Conservation (phyloP, 1,140 invertebrate genomes). For the Drosophila nikananu region DNA sequence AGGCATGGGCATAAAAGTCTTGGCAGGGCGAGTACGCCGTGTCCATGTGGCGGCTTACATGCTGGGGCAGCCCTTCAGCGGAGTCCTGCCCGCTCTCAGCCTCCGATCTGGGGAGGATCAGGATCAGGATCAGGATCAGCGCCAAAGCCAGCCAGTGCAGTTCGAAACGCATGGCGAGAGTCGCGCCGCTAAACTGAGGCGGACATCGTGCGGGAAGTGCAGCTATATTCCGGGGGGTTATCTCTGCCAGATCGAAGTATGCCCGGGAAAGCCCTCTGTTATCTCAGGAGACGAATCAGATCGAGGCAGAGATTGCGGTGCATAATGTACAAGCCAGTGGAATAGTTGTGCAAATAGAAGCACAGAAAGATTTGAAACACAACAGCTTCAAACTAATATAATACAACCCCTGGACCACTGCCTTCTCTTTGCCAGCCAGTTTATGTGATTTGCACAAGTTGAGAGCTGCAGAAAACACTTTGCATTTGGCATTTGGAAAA, state of each 20-base stretch:
- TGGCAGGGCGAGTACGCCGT: constrained; percentile 13
- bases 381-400: no score
- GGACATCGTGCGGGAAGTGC: background rate
- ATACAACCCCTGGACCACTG: background rate
- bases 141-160: background rate
- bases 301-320: background rate
- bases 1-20: constrained; percentile 56
- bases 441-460: constrained; percentile 16
- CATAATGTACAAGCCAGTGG: background rate
- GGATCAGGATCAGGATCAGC: background rate
- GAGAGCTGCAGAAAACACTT: constrained; percentile 10
- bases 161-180: constrained; percentile 13
- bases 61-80: background rate
- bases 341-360: background rate
- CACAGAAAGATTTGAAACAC: background rate
- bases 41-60: constrained; percentile 27
- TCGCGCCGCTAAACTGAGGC: background rate
- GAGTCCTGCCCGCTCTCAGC: background rate
- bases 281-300: background rate
- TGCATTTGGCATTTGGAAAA: constrained; percentile 21
- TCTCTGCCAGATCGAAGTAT: constrained; percentile 6
- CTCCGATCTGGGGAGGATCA: background rate
- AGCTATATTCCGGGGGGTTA: background rate
- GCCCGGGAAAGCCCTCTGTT: background rate
- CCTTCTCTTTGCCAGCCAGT: background rate